These are phyloP conservation scores for Scarus forsteni DNA, from an alignment of 2,797 vertebrate species.

Conservation along the genomic window DNA sequence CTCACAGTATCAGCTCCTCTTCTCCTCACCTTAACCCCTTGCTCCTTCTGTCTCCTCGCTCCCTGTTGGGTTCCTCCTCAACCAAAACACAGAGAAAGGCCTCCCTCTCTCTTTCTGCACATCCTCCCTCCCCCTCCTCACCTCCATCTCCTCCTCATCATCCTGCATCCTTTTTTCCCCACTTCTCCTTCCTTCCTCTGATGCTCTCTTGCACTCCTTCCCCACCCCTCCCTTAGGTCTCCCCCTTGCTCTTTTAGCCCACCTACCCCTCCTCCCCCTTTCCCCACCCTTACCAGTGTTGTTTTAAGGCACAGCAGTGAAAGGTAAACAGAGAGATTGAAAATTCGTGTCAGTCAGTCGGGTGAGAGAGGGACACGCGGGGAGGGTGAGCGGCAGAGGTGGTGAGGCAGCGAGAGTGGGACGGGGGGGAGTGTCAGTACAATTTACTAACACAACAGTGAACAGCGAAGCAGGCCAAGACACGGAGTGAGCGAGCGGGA, in stretches of 20 bases:
- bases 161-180: slow-evolving; percentile 15
- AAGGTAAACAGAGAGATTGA: slow-evolving; percentile 90
- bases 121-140: slow-evolving; percentile 35
- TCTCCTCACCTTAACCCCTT: slow-evolving; percentile 65
- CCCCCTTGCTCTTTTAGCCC: slow-evolving; percentile 62
- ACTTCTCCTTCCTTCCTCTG: slow-evolving; percentile 4
- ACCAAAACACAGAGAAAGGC: slow-evolving; percentile 73
- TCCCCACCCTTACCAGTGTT: slow-evolving; percentile 74
- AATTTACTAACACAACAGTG: slow-evolving; percentile 84
- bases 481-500: slow-evolving; percentile 54
- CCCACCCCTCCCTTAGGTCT: slow-evolving; percentile 4
- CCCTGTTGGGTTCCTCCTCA: slow-evolving; percentile 65
- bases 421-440: slow-evolving; percentile 76
- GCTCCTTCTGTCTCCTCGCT: slow-evolving; percentile 43
- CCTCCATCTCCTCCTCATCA: slow-evolving; percentile 51
- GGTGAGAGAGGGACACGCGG: slow-evolving; percentile 78
- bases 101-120: slow-evolving; percentile 74
- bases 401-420: slow-evolving; percentile 58
- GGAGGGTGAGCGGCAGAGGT: slow-evolving; percentile 61
- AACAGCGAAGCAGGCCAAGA: slow-evolving; percentile 80
- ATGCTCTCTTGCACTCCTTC: slow-evolving; percentile 10
- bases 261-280: too few relatives aligned
- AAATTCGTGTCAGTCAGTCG: slow-evolving; percentile 88
- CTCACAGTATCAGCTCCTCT: slow-evolving; percentile 63
- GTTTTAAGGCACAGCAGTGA: slow-evolving; percentile 87